These are phyloP conservation scores for Lutjanus argentimaculatus DNA, from an alignment of 2,797 vertebrate species.

Conservation along the genomic window DNA sequence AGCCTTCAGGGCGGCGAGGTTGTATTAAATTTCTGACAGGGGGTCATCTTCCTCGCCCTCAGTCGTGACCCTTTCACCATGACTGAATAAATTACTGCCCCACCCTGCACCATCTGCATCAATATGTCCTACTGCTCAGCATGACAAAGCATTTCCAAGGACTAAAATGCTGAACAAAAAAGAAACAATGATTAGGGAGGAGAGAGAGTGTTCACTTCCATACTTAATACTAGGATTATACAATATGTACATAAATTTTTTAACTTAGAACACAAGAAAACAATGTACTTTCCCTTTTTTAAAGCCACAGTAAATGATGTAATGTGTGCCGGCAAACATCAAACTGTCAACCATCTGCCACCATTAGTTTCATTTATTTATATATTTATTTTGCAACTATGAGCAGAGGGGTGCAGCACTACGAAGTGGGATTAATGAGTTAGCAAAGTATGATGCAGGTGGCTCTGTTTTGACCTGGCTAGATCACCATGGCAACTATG, in stretches of 20 bases:
- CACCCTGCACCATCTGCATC: conserved; percentile 21
- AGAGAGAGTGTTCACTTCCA: neutral
- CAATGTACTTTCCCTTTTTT: neutral
- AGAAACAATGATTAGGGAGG: neutral
- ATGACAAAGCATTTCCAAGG: neutral
- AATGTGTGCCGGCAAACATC: neutral
- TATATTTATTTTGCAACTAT: neutral
- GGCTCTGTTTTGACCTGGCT: no score
- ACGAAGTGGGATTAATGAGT: no score
- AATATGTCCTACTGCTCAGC: neutral
- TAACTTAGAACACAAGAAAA: neutral
- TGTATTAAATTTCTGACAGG: conserved; percentile 43
- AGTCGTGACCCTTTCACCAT: conserved; percentile 20
- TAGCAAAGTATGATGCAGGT: no score
- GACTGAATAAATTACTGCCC: conserved; percentile 16
- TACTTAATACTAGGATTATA: neutral
- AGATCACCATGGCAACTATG: no score
- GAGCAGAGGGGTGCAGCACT: neutral
- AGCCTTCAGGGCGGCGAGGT: neutral
- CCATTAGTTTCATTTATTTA: neutral
- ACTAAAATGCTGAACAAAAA: neutral
- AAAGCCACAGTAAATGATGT: no score
- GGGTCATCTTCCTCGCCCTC: conserved; percentile 28
- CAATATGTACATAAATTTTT: neutral
- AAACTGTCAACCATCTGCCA: neutral